These are phyloP conservation scores for Ramphastos sulfuratus DNA, from an alignment of 2,113 vertebrate species.

Conservation along the genomic window DNA sequence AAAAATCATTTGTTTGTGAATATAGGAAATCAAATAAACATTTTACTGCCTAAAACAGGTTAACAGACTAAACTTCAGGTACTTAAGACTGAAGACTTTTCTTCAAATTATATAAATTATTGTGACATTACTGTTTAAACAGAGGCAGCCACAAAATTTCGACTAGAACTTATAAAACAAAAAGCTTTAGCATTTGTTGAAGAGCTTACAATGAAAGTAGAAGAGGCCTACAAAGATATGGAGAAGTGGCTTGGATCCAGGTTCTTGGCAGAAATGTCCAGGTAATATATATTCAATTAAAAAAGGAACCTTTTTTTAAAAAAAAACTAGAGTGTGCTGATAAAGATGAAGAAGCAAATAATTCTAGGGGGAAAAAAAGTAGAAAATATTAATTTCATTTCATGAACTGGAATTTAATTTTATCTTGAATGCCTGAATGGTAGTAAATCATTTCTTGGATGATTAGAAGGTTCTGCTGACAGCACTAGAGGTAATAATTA, in stretches of 20 bases:
- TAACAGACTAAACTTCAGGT: neutral
- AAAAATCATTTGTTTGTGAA: neutral
- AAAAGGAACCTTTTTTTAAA: neutral
- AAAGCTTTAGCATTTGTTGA: constrained; percentile 77
- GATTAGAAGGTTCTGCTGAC: neutral
- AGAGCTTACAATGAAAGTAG: constrained; percentile 74
- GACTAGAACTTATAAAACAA: constrained; percentile 81
- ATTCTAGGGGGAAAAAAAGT: neutral
- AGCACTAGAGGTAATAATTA: neutral
- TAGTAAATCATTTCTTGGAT: neutral
- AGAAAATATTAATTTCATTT: neutral
- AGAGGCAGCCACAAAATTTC: constrained; percentile 78
- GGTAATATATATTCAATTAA: constrained; percentile 70
- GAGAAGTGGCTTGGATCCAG: constrained; percentile 79
- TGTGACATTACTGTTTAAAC: constrained; percentile 38
- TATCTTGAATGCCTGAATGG: neutral
- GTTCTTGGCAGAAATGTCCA: constrained; percentile 84
- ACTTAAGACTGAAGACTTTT: neutral
- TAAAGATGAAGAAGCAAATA: neutral
- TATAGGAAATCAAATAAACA: neutral
- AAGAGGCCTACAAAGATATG: constrained; percentile 78
- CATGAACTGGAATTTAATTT: neutral
- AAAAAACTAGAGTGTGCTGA: neutral
- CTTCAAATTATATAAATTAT: neutral
- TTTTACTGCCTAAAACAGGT: neutral